phyloP scores from a whole-genome alignment of 1,140 invertebrate species.

The Eupristina koningsbergeri region DNA sequence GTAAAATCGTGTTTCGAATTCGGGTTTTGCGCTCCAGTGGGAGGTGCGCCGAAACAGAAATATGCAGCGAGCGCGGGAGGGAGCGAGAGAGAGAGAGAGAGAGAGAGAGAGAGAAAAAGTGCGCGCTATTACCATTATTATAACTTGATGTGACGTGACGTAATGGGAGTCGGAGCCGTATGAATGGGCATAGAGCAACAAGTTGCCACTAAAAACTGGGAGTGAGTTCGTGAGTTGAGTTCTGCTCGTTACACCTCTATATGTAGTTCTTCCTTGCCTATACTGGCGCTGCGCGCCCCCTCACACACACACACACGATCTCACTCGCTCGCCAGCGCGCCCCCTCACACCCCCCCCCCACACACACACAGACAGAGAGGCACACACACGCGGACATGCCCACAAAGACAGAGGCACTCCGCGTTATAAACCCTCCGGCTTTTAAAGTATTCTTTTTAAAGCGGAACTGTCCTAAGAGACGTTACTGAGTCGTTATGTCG shows the following conservation, averaged over 20 bases:
- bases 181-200: conserved; percentile 69
- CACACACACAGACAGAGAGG: not conserved
- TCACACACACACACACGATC: not conserved
- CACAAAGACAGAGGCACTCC: conserved; percentile 45
- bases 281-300: conserved; percentile 66
- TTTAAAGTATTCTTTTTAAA: conserved; percentile 76
- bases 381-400: not conserved
- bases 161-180: conserved; percentile 71
- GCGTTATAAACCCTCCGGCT: conserved; percentile 74
- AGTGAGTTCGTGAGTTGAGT: conserved; percentile 75
- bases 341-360: conserved; percentile 12
- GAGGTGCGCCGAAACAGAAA: not conserved
- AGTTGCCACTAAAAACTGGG: conserved; percentile 75
- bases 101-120: not conserved
- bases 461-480: conserved; percentile 69
- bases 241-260: conserved; percentile 75
- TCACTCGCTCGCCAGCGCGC: conserved; percentile 4
- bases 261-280: conserved; percentile 74
- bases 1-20: conserved; percentile 65
- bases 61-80: not conserved
- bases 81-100: conserved; percentile 8
- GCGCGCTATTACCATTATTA: conserved; percentile 67
- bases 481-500: conserved; percentile 64
- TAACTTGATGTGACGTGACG: conserved; percentile 72
- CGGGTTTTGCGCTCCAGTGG: conserved; percentile 51